These are phyloP conservation scores for Labrus mixtus DNA, from an alignment of 2,113 vertebrate species.

Conservation along the genomic window DNA sequence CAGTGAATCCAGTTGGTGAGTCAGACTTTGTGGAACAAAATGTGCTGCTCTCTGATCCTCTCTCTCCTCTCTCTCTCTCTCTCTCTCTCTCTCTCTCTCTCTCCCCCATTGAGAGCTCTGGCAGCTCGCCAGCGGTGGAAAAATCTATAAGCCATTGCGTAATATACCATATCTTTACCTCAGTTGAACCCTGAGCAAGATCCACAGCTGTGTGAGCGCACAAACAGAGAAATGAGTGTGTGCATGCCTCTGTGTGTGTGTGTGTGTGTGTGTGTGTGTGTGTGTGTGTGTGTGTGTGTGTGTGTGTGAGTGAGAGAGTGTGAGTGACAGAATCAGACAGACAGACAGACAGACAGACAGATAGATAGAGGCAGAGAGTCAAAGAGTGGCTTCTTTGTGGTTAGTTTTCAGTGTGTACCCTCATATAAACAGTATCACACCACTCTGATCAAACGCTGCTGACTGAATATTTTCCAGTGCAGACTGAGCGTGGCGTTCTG, in stretches of 20 bases:
- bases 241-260: slow-evolving; percentile 34
- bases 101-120: slow-evolving; percentile 64
- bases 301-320: too few species aligned
- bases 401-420: slow-evolving; percentile 54
- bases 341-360: slow-evolving; percentile 11
- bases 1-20: slow-evolving; percentile 71
- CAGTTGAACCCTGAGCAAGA: slow-evolving; percentile 79
- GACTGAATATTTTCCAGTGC: slow-evolving; percentile 52
- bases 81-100: slow-evolving; percentile 30
- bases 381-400: slow-evolving; percentile 67
- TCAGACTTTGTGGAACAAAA: slow-evolving; percentile 80
- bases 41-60: slow-evolving; percentile 73
- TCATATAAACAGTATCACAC: slow-evolving; percentile 73
- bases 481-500: slow-evolving; percentile 7
- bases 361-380: slow-evolving; percentile 21
- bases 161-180: slow-evolving; percentile 86
- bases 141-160: slow-evolving; percentile 85
- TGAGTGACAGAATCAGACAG: too few species aligned
- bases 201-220: slow-evolving; percentile 77
- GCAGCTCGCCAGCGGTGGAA: slow-evolving; percentile 79
- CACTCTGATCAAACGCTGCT: slow-evolving; percentile 69
- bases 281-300: too few species aligned
- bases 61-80: slow-evolving; percentile 16
- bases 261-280: background rate
- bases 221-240: slow-evolving; percentile 57